Conservation (phyloP, 2,888 invertebrate genomes). For the Drosophila anomalata region DNA sequence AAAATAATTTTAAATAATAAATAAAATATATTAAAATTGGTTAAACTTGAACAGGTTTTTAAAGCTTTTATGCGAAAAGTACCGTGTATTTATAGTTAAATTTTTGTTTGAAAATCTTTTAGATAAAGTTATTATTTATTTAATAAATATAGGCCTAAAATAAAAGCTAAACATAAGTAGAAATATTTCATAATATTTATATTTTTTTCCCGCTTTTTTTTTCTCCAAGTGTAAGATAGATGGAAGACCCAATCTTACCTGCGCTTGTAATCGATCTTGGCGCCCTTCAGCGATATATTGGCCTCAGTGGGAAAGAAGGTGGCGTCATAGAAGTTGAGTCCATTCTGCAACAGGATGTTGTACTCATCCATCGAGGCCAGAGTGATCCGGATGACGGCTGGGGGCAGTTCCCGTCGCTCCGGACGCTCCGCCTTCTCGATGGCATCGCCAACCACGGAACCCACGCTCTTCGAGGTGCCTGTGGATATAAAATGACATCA, state of each 20-base stretch:
- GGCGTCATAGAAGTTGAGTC: conserved; percentile 94
- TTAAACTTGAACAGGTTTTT: too few species aligned
- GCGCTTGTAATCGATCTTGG: conserved; percentile 85
- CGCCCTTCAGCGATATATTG: conserved; percentile 87
- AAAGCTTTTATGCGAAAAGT: too few species aligned
- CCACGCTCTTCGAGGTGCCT: conserved; percentile 53
- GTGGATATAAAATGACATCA: conserved; percentile 13
- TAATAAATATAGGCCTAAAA: too few species aligned
- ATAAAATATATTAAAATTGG: too few species aligned
- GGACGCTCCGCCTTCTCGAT: conserved; percentile 68
- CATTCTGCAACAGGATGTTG: conserved; percentile 91
- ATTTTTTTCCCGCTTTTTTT: too few species aligned
- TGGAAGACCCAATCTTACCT: conserved; percentile 65
- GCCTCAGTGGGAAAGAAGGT: conserved; percentile 94
- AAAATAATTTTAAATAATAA: too few species aligned
- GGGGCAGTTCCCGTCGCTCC: conserved; percentile 85
- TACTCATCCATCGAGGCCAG: conserved; percentile 91
- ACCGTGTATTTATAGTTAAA: too few species aligned
- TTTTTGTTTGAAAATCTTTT: too few species aligned
- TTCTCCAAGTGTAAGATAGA: not conserved
- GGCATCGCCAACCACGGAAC: conserved; percentile 58
- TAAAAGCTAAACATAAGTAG: too few species aligned
- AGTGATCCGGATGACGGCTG: conserved; percentile 89
- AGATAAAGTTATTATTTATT: too few species aligned
- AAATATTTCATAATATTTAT: too few species aligned